Evolutionary conservation across 2,797 vertebrate genomes (phyloP).

Genomic region (Sylvia borin): DNA sequence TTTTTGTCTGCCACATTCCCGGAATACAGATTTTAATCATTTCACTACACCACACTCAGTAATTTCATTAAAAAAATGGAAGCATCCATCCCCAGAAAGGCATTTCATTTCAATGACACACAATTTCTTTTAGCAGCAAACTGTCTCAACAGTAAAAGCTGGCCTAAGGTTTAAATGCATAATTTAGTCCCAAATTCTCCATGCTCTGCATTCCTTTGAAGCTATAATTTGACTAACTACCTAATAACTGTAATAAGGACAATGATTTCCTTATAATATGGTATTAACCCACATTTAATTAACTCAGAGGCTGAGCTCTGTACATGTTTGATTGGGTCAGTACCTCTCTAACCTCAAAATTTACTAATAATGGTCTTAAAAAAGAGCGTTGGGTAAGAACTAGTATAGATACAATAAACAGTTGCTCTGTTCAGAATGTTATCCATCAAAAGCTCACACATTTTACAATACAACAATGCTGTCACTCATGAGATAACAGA

Average conservation of each 20-base stretch:
- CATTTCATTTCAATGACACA: slow-evolving; percentile 97
- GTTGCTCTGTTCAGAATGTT: slow-evolving; percentile 25
- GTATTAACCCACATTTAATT: slow-evolving; percentile 87
- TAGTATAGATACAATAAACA: slow-evolving; percentile 28
- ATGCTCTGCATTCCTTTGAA: slow-evolving; percentile 89
- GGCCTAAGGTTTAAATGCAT: slow-evolving; percentile 92
- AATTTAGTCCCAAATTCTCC: slow-evolving; percentile 91
- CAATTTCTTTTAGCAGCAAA: slow-evolving; percentile 89
- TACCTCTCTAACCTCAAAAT: slow-evolving; percentile 77
- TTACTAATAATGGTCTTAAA: slow-evolving; percentile 75
- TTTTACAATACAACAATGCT: slow-evolving; percentile 26
- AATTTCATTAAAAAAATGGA: slow-evolving; percentile 91
- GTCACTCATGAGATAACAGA: slow-evolving; percentile 18
- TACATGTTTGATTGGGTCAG: slow-evolving; percentile 79
- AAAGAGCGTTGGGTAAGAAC: slow-evolving; percentile 49
- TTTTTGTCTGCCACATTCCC: slow-evolving; percentile 83
- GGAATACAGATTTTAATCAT: slow-evolving; percentile 94
- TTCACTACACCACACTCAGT: slow-evolving; percentile 84
- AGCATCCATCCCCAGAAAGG: slow-evolving; percentile 91
- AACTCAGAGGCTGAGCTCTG: slow-evolving; percentile 76
- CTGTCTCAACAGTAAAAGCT: slow-evolving; percentile 85
- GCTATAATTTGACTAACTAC: slow-evolving; percentile 91
- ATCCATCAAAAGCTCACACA: slow-evolving; percentile 20
- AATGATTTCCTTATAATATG: slow-evolving; percentile 87
- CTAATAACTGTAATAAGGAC: slow-evolving; percentile 95